Percentiles rank a stretch among this genome's conserved stretches.
These are phyloP conservation scores for Proisotoma minuta DNA, from an alignment of 2,888 invertebrate genomes.

Conservation along the genomic window DNA sequence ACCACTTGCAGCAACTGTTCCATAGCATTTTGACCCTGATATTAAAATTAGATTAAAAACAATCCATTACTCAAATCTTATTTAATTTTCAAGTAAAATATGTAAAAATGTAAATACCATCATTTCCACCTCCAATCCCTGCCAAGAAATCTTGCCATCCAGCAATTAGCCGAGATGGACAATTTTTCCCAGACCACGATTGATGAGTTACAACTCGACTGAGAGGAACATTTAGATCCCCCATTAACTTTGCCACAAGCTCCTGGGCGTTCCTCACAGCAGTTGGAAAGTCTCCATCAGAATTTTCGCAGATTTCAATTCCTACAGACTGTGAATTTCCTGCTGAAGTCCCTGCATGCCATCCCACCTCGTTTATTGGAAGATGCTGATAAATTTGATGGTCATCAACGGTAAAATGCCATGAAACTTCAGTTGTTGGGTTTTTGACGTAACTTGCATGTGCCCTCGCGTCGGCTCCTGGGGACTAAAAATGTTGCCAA, in stretches of 20 bases:
- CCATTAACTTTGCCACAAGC: constrained; percentile 19
- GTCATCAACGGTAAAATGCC: constrained; percentile 26
- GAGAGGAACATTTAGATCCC: constrained; percentile 16
- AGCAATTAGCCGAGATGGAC: constrained; percentile 5
- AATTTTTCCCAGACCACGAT: constrained; percentile 22
- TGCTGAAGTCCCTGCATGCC: constrained; percentile 22
- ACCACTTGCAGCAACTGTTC: constrained; percentile 22
- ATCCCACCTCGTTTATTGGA: constrained; percentile 20
- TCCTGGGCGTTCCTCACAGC: constrained; percentile 20
- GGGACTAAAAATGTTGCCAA: too few relatives aligned
- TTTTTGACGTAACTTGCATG: constrained; percentile 23
- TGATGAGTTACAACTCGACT: constrained; percentile 19
- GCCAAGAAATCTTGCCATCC: constrained; percentile 12
- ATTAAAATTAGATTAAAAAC: background rate
- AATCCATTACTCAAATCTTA: background rate
- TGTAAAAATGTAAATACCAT: background rate
- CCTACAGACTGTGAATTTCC: constrained; percentile 25
- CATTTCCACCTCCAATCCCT: constrained; percentile 4
- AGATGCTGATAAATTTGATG: constrained; percentile 24
- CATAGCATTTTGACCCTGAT: constrained; percentile 16
- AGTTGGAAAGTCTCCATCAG: constrained; percentile 15
- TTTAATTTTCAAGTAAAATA: background rate
- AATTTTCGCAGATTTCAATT: constrained; percentile 27
- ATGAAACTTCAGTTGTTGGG: constrained; percentile 17
- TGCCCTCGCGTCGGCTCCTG: constrained; percentile 18